Evolutionary conservation across 30 jellyfish, hydroid and myxozoan genomes (phyloP).

Genomic region (Aurelia aurita): DNA sequence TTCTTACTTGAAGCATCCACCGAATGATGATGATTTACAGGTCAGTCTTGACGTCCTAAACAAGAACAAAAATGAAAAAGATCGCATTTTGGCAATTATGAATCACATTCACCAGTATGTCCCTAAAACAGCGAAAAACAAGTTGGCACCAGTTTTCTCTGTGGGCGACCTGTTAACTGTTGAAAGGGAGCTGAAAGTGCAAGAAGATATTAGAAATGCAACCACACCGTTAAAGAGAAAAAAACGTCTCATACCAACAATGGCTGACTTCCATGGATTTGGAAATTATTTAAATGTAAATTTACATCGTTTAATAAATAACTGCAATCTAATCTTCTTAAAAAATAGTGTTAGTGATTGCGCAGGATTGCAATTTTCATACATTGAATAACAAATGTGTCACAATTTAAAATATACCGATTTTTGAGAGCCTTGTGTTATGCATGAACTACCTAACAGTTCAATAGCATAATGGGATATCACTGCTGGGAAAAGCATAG

Average conservation of each 20-base stretch:
- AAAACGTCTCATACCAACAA: background rate
- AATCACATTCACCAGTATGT: background rate
- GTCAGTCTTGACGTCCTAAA: background rate
- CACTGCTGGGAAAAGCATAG: too few species aligned
- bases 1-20: too few species aligned
- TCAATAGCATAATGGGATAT: too few species aligned
- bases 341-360: too few species aligned
- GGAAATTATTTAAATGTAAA: background rate
- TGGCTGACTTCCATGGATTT: constrained; percentile 4
- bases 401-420: too few species aligned
- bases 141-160: background rate
- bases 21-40: too few species aligned
- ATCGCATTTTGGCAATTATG: background rate
- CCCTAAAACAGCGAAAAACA: background rate
- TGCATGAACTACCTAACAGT: too few species aligned
- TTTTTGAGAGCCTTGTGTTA: too few species aligned
- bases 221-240: background rate
- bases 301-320: too few species aligned
- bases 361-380: too few species aligned
- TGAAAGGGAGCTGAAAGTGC: constrained; percentile 10
- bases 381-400: too few species aligned
- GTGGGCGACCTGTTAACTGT: constrained; percentile 17
- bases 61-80: background rate
- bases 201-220: background rate
- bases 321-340: too few species aligned